A percentile compares a stretch with the other conserved stretches of the same genome.
These are phyloP conservation scores for Corvus moneduloides DNA, from an alignment of 2,113 vertebrate genomes.

Conservation along the genomic window DNA sequence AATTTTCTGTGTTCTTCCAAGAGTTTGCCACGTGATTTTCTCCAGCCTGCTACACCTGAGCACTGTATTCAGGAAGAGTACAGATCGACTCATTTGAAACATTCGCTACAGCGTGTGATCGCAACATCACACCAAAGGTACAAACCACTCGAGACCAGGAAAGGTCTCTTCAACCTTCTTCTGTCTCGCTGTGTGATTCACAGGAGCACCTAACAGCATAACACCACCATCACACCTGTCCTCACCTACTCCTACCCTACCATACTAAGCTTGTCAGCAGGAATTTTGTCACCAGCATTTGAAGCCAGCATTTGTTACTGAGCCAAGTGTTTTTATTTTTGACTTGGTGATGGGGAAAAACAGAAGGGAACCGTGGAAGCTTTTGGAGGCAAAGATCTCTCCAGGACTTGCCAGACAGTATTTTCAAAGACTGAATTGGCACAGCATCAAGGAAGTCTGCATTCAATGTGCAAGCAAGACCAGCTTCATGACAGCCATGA, in stretches of 20 bases:
- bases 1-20: neutral
- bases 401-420: neutral
- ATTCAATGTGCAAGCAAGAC: neutral
- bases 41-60: neutral
- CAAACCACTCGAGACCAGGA: neutral
- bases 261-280: neutral
- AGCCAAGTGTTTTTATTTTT: slow-evolving; percentile 13
- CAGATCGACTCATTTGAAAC: neutral
- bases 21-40: neutral
- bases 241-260: neutral
- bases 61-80: fast-evolving
- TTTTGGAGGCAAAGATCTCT: neutral
- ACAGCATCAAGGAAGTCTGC: neutral
- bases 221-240: slow-evolving; percentile 8
- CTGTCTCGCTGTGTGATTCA: neutral
- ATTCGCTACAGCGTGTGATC: neutral
- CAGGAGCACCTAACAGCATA: neutral
- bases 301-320: neutral
- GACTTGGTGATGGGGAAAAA: neutral
- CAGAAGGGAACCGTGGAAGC: neutral
- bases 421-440: neutral
- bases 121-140: neutral
- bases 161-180: neutral
- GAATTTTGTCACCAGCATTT: neutral
- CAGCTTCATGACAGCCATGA: neutral